Percentiles rank a stretch among this genome's conserved stretches.
phyloP scores from a whole-genome alignment of 2,888 invertebrate species.

The Archaeoteleia sp. region DNA sequence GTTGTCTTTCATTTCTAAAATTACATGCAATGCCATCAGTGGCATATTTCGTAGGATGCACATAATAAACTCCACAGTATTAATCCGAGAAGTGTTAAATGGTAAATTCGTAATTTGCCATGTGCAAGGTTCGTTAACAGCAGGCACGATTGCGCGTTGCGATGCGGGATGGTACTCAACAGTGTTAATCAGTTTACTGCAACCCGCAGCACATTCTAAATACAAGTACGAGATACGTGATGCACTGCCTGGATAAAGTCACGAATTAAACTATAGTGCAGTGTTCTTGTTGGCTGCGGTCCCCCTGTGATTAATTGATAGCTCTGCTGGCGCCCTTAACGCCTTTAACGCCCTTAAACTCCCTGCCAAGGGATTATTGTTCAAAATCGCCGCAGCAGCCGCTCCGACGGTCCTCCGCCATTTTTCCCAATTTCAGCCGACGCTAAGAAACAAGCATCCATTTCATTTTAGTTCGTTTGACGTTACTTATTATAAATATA shows the following conservation, averaged over 20 bases:
- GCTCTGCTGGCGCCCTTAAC: slow-evolving; percentile 27
- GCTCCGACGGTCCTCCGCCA: slow-evolving; percentile 1
- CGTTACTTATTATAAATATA: no score
- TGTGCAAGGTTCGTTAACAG: slow-evolving; percentile 10
- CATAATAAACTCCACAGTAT: no score
- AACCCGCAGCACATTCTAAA: slow-evolving; percentile 23
- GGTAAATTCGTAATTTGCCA: slow-evolving; percentile 10
- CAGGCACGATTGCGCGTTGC: slow-evolving; percentile 7
- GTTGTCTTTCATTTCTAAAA: no score
- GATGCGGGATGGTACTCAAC: slow-evolving; percentile 15
- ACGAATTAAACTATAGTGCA: slow-evolving; percentile 24
- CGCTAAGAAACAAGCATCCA: slow-evolving; percentile 15
- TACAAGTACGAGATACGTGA: slow-evolving; percentile 28
- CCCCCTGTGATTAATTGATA: slow-evolving; percentile 28
- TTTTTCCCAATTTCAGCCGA: slow-evolving; percentile 5
- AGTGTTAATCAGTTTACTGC: slow-evolving; percentile 32
- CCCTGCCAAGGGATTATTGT: slow-evolving; percentile 21
- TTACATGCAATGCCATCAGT: no score
- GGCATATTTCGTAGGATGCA: no score
- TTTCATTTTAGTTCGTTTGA: slow-evolving; percentile 24
- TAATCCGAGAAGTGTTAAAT: slow-evolving; percentile 14
- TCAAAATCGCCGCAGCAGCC: slow-evolving; percentile 23
- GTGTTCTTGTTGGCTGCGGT: slow-evolving; percentile 11
- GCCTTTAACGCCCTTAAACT: background rate
- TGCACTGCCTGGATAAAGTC: slow-evolving; percentile 31